Evolutionary conservation across 2,797 vertebrate genomes (phyloP).

Genomic region (Myotis pilosus): DNA sequence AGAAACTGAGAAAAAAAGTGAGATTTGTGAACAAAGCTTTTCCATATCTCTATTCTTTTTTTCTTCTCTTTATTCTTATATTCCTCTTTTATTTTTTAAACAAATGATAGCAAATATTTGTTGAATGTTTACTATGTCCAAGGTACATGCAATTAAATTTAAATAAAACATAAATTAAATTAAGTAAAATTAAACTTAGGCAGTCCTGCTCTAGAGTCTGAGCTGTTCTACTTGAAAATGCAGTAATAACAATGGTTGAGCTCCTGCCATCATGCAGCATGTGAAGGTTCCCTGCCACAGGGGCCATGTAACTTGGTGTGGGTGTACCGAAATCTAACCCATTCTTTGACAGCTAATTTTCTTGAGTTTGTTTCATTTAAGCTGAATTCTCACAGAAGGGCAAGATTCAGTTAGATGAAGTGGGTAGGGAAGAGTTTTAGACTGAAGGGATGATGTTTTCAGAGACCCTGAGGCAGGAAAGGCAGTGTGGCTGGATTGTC

Average conservation of each 20-base stretch:
- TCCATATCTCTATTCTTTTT: not conserved
- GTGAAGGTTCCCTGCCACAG: not conserved
- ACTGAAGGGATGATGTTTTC: no score
- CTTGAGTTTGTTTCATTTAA: not conserved
- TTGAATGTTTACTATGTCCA: not conserved
- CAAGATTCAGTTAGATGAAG: not conserved
- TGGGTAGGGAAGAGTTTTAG: not conserved
- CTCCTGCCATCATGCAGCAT: not conserved
- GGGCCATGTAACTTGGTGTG: not conserved
- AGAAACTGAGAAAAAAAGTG: slow-evolving; percentile 91
- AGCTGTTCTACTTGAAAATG: not conserved
- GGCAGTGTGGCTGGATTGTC: not conserved
- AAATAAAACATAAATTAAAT: not conserved
- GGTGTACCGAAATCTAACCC: not conserved
- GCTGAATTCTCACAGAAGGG: not conserved
- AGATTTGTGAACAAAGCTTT: slow-evolving; percentile 69
- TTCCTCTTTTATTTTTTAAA: not conserved
- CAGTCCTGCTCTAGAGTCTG: not conserved
- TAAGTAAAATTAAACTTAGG: not conserved
- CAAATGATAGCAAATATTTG: not conserved
- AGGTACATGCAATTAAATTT: not conserved
- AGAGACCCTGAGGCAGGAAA: not conserved
- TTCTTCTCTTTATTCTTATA: not conserved
- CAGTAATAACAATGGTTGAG: not conserved
- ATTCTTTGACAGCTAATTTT: not conserved